Percentiles rank a stretch among this genome's conserved stretches.
Conservation (phyloP, 2,113 vertebrate genomes). For the Sus scrofa region DNA sequence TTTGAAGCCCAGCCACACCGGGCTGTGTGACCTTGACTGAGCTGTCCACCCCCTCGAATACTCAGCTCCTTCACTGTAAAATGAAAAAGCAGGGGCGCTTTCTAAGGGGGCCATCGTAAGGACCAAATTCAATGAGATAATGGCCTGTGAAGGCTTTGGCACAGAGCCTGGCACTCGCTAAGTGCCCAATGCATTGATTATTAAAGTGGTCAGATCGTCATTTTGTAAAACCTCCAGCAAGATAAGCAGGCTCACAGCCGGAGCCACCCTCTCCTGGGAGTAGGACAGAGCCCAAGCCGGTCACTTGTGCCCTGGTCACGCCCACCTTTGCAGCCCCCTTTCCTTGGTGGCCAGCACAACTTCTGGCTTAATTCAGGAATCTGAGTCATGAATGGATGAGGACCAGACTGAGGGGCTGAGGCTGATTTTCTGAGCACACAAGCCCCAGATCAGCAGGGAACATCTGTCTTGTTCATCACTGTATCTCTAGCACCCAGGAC, state of each 20-base stretch:
- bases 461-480: not conserved
- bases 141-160: not conserved
- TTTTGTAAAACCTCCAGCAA: not conserved
- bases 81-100: not conserved
- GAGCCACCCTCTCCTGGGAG: not conserved
- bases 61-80: not conserved
- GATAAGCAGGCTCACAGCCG: not conserved
- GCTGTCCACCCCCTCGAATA: not conserved
- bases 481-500: not conserved
- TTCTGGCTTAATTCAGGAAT: not conserved
- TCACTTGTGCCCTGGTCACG: fast-evolving
- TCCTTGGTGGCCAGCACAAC: not conserved
- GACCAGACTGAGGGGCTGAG: not conserved
- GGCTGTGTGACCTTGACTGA: not conserved
- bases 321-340: no score
- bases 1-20: not conserved
- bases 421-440: not conserved
- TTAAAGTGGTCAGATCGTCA: not conserved
- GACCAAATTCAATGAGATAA: not conserved
- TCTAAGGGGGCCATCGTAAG: not conserved
- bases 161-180: not conserved
- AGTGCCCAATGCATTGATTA: not conserved
- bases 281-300: not conserved
- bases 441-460: not conserved
- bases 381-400: not conserved